phyloP scores from a whole-genome alignment of 1,140 invertebrate species.

The Drosophila arizonae region DNA sequence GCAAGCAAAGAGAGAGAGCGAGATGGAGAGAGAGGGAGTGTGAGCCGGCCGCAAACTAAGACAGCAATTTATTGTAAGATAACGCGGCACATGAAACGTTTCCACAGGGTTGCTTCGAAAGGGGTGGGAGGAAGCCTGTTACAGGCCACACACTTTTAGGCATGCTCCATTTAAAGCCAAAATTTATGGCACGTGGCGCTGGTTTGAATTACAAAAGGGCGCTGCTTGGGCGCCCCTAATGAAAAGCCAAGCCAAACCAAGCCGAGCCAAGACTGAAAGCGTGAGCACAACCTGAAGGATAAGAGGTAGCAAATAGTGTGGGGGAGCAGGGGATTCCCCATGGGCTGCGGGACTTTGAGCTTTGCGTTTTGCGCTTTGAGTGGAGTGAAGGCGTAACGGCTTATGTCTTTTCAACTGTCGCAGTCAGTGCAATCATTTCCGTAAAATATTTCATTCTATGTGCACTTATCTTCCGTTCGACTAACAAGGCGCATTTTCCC shows the following conservation, averaged over 20 bases:
- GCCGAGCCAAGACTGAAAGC: neutral
- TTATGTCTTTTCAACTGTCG: slow-evolving; percentile 36
- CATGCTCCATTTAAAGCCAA: slow-evolving; percentile 64
- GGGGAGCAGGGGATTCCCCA: neutral
- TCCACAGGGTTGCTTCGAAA: neutral
- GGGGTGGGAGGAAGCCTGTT: slow-evolving; percentile 19
- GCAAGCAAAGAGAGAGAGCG: neutral
- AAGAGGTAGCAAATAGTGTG: neutral
- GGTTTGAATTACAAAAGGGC: slow-evolving; percentile 52
- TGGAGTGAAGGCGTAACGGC: slow-evolving; percentile 1
- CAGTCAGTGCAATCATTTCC: slow-evolving; percentile 28
- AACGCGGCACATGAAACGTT: slow-evolving; percentile 52
- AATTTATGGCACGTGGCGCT: slow-evolving; percentile 68
- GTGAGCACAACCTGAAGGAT: neutral
- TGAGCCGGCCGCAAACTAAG: slow-evolving; percentile 58
- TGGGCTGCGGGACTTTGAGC: neutral
- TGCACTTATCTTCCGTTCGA: neutral
- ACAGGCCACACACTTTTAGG: slow-evolving; percentile 56
- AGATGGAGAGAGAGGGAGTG: neutral
- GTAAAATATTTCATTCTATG: slow-evolving; percentile 8
- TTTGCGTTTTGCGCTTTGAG: neutral
- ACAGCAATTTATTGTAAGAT: slow-evolving; percentile 72
- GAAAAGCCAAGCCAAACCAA: slow-evolving; percentile 41
- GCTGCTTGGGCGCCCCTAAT: slow-evolving; percentile 46
- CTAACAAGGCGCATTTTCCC: neutral